Evolutionary conservation across 2,113 vertebrate species (phyloP), one percentile per base, ranked within the genome.

Genomic region (Bagarius yarrelli): DNA sequence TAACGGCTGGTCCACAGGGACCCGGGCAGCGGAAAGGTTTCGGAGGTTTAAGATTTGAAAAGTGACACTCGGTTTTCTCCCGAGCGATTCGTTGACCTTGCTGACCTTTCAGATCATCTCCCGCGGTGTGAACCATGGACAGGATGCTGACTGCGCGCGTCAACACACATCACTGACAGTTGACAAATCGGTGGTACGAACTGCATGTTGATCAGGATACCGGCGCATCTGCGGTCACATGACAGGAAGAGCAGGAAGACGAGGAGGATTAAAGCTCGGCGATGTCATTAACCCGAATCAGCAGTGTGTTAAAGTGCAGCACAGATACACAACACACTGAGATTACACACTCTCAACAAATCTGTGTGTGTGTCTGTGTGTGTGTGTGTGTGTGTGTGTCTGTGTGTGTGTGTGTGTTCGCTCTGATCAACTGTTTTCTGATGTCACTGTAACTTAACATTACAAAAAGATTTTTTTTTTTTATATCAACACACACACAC

Each of bases 161-260:
- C 36, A 50, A 87, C 86, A 80, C 78, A 52, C 69, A 80, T 86
- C 81, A 69, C 83, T 89, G 90, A 92, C 91, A 85, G 86, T 88
- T 90, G 89, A 91, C 92, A 93, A 93, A 92, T 91, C 84, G 88
- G 86, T 86, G 83, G 85, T 84, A 88, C 88, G 87, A 84, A 88
- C 89, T 86, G 87, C 89, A 88, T 90, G 82, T 85, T 85, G 89
- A 87, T 84, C 84, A 86, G 79, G 81, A 83, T 84, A 87, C 88
- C 84, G 1, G 47, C 12, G 25, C 5, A 25, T 90, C 90, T 89
- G 87, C 84, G 82, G 85, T 86, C 83, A 19, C 72, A 59, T 82
- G 63, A 52, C 61, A 53, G 56, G 27, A 77, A 56, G 57, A 16
- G 40, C 25, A 1, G 8, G n/a, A 69, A 25, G 40, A 59, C n/a